Evolutionary conservation across 2,797 vertebrate species (phyloP).

Genomic region (Okamejei kenojei): DNA sequence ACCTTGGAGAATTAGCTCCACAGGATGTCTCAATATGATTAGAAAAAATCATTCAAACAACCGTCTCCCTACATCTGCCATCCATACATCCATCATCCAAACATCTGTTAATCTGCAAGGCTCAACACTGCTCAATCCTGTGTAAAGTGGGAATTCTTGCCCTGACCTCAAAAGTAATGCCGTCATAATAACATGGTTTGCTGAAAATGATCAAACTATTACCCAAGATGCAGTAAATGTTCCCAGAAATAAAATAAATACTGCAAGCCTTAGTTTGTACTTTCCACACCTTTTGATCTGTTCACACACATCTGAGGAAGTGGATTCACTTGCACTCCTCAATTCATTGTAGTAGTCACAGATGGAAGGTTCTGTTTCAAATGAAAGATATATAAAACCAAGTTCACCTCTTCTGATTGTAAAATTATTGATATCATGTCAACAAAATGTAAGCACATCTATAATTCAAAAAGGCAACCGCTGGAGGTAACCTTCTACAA

Average conservation of each 20-base stretch:
- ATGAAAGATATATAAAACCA: not conserved
- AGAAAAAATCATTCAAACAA: not conserved
- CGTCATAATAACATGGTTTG: too few relatives aligned
- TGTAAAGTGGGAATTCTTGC: not conserved
- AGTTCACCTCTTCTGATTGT: not conserved
- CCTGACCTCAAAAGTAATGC: not conserved
- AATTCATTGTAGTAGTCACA: not conserved
- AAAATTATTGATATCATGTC: not conserved
- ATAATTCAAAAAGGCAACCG: not conserved
- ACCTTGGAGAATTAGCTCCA: not conserved
- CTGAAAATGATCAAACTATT: not conserved
- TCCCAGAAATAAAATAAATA: not conserved
- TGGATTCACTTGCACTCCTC: not conserved
- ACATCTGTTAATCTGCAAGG: not conserved
- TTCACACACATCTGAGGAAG: not conserved
- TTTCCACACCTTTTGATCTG: not conserved
- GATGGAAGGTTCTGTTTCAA: not conserved
- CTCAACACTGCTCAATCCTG: not conserved
- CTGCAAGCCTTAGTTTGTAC: not conserved
- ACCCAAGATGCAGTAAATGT: not conserved
- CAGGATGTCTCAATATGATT: not conserved
- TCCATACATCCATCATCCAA: not conserved
- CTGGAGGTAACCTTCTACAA: not conserved
- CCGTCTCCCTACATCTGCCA: not conserved
- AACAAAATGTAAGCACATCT: not conserved